Conservation (phyloP, 2,888 invertebrate species). For the Ecdyonurus torrentis region DNA sequence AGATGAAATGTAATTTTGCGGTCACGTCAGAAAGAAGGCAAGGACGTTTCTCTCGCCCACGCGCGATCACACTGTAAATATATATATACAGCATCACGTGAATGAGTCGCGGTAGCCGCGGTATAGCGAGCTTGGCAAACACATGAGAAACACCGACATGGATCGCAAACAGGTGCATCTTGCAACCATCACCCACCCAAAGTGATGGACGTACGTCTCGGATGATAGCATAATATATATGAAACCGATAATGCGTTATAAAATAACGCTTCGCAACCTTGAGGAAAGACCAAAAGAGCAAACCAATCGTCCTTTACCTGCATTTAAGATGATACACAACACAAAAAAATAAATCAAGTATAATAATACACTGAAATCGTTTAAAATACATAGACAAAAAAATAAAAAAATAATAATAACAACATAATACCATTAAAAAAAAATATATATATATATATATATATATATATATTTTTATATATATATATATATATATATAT, state of each 20-base stretch:
- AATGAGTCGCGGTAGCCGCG: not conserved
- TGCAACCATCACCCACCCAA: not conserved
- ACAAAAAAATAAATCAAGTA: no score
- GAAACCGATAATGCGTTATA: no score
- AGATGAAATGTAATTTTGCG: not conserved
- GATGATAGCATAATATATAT: not conserved
- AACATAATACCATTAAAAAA: not conserved
- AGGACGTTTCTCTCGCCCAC: not conserved
- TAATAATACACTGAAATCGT: no score
- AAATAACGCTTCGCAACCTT: no score
- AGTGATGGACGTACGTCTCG: not conserved
- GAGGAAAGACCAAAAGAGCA: no score
- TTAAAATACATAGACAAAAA: not conserved
- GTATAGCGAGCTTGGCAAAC: not conserved
- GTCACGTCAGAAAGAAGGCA: not conserved
- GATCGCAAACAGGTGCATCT: not conserved
- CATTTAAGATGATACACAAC: no score
- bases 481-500: slow-evolving; percentile 1
- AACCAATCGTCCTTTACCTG: no score
- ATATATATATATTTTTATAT: not conserved
- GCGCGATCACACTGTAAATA: not conserved
- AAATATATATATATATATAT: not conserved
- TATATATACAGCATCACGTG: not conserved
- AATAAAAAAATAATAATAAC: not conserved
- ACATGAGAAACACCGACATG: not conserved